phyloP scores from a whole-genome alignment of 2,888 invertebrate species.

The Nomada ferruginata region DNA sequence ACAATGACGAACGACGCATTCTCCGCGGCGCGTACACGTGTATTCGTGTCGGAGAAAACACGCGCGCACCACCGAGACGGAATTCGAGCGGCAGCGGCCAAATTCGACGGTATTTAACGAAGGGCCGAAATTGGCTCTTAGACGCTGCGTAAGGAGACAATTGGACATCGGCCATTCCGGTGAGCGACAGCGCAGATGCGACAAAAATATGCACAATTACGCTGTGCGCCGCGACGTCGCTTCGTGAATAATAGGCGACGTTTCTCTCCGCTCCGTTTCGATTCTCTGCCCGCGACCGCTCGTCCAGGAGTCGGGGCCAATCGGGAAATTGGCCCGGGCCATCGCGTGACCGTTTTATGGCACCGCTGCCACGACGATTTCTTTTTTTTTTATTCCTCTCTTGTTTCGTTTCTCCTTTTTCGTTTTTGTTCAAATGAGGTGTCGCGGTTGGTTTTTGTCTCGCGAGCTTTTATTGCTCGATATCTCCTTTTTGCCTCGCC shows the following conservation, averaged over 20 bases:
- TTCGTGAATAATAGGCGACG: conserved; percentile 80
- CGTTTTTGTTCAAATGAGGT: neutral
- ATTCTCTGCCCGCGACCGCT: conserved; percentile 46
- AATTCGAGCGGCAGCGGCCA: conserved; percentile 61
- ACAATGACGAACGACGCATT: conserved; percentile 34
- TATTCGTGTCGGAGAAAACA: conserved; percentile 3
- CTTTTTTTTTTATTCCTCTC: neutral
- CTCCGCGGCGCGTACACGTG: conserved; percentile 15
- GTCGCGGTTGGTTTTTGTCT: neutral
- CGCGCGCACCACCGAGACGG: conserved; percentile 40
- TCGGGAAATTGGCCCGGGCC: conserved; percentile 76
- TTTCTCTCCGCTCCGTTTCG: conserved; percentile 25
- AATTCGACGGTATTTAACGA: conserved; percentile 66
- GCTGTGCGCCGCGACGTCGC: conserved; percentile 66
- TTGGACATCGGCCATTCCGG: conserved; percentile 82
- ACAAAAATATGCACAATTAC: conserved; percentile 83
- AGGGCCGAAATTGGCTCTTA: conserved; percentile 68
- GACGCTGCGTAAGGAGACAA: conserved; percentile 73
- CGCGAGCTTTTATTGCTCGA: neutral
- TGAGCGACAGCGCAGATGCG: conserved; percentile 82
- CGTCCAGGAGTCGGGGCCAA: conserved; percentile 74
- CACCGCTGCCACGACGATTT: neutral
- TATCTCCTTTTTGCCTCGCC: too few species aligned
- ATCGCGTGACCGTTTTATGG: conserved; percentile 15
- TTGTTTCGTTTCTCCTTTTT: neutral